Percentiles rank a stretch among this genome's conserved stretches.
Conservation (phyloP, 2,888 invertebrate species). For the Prenolepis imparis region DNA sequence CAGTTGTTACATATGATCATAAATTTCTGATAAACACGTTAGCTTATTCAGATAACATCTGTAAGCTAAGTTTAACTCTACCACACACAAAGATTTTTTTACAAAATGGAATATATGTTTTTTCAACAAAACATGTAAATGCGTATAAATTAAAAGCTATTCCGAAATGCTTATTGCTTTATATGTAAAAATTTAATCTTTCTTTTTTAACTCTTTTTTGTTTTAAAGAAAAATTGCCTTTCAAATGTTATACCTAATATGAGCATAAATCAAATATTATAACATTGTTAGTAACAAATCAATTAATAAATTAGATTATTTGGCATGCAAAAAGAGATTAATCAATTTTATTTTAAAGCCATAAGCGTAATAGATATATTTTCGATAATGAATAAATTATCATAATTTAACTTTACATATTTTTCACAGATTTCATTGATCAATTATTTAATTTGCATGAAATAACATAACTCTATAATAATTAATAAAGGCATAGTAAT, state of each 20-base stretch:
- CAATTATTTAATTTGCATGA: neutral
- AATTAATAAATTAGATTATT: slow-evolving; percentile 27
- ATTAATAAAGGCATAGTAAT: neutral
- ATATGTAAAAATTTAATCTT: neutral
- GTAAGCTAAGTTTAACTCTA: neutral
- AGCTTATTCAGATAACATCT: neutral
- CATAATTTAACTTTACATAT: neutral
- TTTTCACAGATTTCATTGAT: neutral
- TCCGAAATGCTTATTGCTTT: neutral
- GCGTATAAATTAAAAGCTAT: neutral
- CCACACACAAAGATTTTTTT: neutral
- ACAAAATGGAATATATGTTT: neutral
- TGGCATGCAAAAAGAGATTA: neutral
- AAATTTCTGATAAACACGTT: slow-evolving; percentile 11
- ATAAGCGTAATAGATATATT: neutral
- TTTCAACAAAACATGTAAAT: neutral
- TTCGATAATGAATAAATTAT: neutral
- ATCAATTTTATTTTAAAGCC: neutral
- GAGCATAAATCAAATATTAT: neutral
- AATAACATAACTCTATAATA: neutral
- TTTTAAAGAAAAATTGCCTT: neutral
- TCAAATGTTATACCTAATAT: neutral
- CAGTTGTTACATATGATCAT: neutral
- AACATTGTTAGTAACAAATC: neutral
- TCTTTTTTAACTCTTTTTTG: no score